Percentiles rank a stretch among this genome's conserved stretches.
Evolutionary conservation across 2,113 vertebrate genomes (phyloP).

Genomic region (Otolemur garnettii): DNA sequence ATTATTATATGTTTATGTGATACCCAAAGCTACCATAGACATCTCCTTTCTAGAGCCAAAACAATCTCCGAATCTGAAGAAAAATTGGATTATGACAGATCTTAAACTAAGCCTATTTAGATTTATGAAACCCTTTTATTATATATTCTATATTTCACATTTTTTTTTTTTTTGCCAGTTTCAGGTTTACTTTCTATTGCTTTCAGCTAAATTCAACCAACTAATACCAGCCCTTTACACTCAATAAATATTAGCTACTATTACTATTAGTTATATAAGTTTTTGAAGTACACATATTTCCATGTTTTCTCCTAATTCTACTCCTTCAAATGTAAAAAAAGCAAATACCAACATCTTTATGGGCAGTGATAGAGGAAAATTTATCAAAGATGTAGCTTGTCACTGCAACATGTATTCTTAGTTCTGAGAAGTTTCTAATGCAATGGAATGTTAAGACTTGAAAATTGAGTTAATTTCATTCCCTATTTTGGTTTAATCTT

Average conservation of each 20-base stretch:
- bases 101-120: neutral
- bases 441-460: neutral
- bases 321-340: neutral
- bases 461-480: neutral
- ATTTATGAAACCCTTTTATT: neutral
- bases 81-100: neutral
- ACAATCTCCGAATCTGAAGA: neutral
- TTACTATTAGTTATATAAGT: neutral
- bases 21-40: neutral
- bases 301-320: neutral
- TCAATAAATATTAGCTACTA: neutral
- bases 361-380: neutral
- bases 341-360: neutral
- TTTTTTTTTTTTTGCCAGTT: neutral
- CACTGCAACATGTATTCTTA: neutral
- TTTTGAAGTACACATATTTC: neutral
- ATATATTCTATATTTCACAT: neutral
- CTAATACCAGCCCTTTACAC: neutral
- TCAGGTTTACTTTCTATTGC: neutral
- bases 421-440: neutral
- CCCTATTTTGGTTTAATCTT: neutral
- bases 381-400: neutral
- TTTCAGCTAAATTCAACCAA: conserved; percentile 28
- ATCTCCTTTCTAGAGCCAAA: neutral
- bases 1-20: neutral